A percentile compares a stretch with the other conserved stretches of the same genome.
phyloP scores from a whole-genome alignment of 2,797 vertebrate genomes.

The Champsocephalus esox region DNA sequence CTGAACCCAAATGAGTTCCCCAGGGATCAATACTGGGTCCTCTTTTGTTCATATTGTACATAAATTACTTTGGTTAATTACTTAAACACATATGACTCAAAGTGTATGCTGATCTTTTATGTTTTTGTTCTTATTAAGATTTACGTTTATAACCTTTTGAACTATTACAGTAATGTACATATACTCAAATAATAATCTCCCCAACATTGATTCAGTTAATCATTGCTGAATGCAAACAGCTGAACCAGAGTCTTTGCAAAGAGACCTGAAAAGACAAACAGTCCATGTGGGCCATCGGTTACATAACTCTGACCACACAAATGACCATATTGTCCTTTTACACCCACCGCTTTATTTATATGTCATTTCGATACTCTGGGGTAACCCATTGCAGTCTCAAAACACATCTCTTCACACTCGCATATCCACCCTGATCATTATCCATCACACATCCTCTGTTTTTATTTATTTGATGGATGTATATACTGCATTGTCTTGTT shows the following conservation, averaged over 20 bases:
- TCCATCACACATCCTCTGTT: no score
- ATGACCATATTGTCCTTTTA: neutral
- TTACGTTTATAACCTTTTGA: neutral
- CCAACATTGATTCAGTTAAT: neutral
- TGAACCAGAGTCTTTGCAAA: conserved; percentile 9
- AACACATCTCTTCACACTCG: no score
- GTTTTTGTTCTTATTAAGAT: neutral
- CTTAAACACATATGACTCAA: neutral
- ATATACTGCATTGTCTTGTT: no score
- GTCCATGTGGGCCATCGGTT: conserved; percentile 27
- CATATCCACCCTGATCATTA: no score
- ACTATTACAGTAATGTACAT: neutral
- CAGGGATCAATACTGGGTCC: neutral
- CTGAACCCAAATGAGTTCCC: no score
- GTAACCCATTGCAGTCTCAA: neutral
- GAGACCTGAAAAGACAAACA: conserved; percentile 23
- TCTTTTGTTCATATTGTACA: neutral
- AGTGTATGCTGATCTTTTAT: conserved; percentile 2
- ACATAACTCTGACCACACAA: conserved; percentile 24
- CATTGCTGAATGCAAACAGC: conserved; percentile 1
- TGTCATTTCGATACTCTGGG: neutral
- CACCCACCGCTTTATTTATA: neutral
- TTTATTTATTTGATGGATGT: no score
- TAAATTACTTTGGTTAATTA: neutral
- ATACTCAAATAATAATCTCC: neutral